A percentile compares a stretch with the other conserved stretches of the same genome.
These are phyloP conservation scores for Neosalanx taihuensis DNA, from an alignment of 2,797 vertebrate genomes.

Conservation along the genomic window DNA sequence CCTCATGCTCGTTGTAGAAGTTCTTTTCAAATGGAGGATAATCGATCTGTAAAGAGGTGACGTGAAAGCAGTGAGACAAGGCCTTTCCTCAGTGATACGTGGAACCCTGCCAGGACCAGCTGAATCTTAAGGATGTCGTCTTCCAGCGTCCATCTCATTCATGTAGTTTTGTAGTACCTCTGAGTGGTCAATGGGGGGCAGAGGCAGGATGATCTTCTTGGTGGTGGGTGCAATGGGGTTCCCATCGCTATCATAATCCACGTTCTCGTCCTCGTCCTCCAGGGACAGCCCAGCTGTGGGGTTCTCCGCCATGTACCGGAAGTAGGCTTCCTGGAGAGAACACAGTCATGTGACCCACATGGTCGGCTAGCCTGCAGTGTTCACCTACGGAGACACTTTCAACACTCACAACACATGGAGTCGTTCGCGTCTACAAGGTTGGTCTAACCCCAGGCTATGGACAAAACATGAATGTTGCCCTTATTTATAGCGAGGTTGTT, in stretches of 20 bases:
- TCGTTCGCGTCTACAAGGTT: conserved; percentile 27
- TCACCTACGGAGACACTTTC: not conserved
- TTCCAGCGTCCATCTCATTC: not conserved
- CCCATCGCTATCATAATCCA: conserved; percentile 97
- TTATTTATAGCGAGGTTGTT: not conserved
- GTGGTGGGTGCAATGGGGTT: conserved; percentile 88
- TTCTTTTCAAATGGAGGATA: conserved; percentile 98
- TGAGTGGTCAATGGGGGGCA: conserved; percentile 93
- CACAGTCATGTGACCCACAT: conserved; percentile 49
- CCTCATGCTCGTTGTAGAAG: conserved; percentile 95
- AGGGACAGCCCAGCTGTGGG: conserved; percentile 92
- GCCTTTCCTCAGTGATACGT: not conserved
- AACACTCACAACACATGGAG: conserved; percentile 15
- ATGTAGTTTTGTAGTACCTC: conserved; percentile 77
- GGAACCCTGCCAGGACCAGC: not conserved
- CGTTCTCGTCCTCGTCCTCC: conserved; percentile 93
- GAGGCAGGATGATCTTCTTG: conserved; percentile 96
- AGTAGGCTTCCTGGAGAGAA: conserved; percentile 97
- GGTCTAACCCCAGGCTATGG: not conserved
- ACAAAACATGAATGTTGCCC: not conserved
- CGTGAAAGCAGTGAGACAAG: not conserved
- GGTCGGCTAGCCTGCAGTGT: conserved; percentile 12
- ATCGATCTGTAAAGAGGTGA: conserved; percentile 81
- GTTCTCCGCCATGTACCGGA: conserved; percentile 99
- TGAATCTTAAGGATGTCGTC: not conserved